Conservation (phyloP, 1,140 invertebrate genomes). For the Zaprionus inermis region DNA sequence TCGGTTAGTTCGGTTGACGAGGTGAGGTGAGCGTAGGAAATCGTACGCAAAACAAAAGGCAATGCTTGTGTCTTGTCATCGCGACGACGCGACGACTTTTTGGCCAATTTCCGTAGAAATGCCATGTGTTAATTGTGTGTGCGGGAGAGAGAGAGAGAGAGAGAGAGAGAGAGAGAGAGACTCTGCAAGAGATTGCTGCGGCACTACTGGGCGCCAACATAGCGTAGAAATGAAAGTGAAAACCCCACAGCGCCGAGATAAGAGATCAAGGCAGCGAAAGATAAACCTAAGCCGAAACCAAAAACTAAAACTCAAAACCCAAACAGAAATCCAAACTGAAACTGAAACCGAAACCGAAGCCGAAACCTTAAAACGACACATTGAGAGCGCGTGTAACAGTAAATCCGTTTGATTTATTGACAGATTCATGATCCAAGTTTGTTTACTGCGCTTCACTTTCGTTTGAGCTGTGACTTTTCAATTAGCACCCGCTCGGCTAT, state of each 20-base stretch:
- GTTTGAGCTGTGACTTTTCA: slow-evolving; percentile 23
- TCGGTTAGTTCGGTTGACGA: neutral
- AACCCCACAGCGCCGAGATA: slow-evolving; percentile 26
- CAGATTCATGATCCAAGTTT: slow-evolving; percentile 20
- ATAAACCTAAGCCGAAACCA: neutral
- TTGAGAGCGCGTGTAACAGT: slow-evolving; percentile 24
- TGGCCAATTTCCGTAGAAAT: slow-evolving; percentile 42
- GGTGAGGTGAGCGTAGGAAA: slow-evolving; percentile 2
- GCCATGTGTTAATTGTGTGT: slow-evolving; percentile 33
- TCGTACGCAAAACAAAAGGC: slow-evolving; percentile 13
- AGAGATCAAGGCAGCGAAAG: slow-evolving; percentile 8
- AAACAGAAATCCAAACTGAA: neutral
- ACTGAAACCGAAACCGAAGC: slow-evolving; percentile 1
- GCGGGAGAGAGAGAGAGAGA: slow-evolving; percentile 22
- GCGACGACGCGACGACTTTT: slow-evolving; percentile 13
- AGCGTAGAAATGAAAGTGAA: slow-evolving; percentile 41
- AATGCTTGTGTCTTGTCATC: slow-evolving; percentile 29
- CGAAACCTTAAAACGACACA: slow-evolving; percentile 16
- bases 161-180: slow-evolving; percentile 23
- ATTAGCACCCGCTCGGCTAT: slow-evolving; percentile 36
- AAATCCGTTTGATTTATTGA: slow-evolving; percentile 21
- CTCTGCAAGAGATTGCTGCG: neutral
- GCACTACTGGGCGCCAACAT: slow-evolving; percentile 20
- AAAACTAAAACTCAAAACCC: neutral
- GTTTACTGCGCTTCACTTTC: slow-evolving; percentile 37